Conservation (phyloP, 1,140 invertebrate species). For the Meloidogyne hapla region DNA sequence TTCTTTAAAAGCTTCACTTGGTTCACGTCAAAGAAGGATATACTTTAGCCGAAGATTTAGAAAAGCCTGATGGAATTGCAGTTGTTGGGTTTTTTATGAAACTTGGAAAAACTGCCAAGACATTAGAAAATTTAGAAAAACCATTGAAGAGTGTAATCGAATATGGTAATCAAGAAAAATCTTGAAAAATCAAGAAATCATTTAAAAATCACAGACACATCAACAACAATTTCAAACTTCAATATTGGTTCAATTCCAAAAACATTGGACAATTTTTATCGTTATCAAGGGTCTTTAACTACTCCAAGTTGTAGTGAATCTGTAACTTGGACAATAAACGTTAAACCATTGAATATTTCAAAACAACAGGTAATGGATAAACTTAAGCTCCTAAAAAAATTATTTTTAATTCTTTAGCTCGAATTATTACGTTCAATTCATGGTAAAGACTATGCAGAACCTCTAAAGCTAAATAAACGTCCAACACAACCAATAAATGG, state of each 20-base stretch:
- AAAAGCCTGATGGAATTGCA: conserved; percentile 48
- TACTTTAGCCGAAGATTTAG: conserved; percentile 33
- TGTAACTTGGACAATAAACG: conserved; percentile 84
- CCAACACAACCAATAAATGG: conserved; percentile 5
- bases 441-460: background rate
- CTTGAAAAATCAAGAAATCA: too few species aligned
- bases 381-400: background rate
- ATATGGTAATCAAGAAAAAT: background rate
- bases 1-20: too few species aligned
- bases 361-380: background rate
- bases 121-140: background rate
- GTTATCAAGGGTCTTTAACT: conserved; percentile 82
- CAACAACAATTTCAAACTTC: background rate
- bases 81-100: conserved; percentile 49
- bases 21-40: conserved; percentile 35
- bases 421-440: background rate
- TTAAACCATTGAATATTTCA: conserved; percentile 64
- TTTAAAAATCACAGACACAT: conserved; percentile 18
- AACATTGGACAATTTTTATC: conserved; percentile 65
- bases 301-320: conserved; percentile 84
- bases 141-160: conserved; percentile 19
- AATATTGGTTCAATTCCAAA: conserved; percentile 33
- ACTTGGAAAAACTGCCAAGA: background rate
- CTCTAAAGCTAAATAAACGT: background rate
- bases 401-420: background rate